These are phyloP conservation scores for Grus americana DNA, from an alignment of 2,113 vertebrate species.

Conservation along the genomic window DNA sequence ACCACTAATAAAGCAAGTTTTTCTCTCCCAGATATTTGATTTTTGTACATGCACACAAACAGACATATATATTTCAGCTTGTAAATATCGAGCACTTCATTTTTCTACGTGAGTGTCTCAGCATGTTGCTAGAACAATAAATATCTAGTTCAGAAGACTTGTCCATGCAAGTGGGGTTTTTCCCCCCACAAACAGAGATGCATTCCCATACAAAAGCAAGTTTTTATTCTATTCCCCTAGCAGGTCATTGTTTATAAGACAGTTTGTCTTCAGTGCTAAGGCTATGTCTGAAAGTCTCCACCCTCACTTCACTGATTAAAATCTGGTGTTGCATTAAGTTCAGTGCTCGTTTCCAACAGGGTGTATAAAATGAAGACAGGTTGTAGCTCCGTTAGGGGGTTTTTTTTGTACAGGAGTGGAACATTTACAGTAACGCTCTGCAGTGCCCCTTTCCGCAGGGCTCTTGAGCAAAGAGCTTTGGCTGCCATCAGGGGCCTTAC, in stretches of 20 bases:
- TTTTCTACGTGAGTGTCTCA: not conserved
- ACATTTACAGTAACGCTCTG: not conserved
- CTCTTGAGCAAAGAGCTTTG: not conserved
- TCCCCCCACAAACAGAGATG: not conserved
- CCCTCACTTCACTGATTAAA: not conserved
- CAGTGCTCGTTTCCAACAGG: not conserved
- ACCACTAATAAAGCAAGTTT: not conserved
- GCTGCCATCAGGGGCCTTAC: not conserved
- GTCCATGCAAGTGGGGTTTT: not conserved
- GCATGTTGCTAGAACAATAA: not conserved
- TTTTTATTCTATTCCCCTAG: not conserved
- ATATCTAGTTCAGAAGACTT: slow-evolving; percentile 3
- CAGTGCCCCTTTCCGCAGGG: not conserved
- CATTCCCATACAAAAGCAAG: not conserved
- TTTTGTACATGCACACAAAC: not conserved
- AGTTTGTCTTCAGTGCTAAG: not conserved
- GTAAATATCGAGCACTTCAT: not conserved
- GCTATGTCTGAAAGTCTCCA: not conserved
- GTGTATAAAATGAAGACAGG: not conserved
- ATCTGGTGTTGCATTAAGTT: not conserved
- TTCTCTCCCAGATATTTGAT: not conserved
- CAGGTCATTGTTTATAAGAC: not conserved
- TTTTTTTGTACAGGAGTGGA: not conserved
- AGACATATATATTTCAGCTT: not conserved
- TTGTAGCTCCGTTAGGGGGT: not conserved